Conservation (phyloP, 2,113 vertebrate species). For the Alligator mississippiensis region DNA sequence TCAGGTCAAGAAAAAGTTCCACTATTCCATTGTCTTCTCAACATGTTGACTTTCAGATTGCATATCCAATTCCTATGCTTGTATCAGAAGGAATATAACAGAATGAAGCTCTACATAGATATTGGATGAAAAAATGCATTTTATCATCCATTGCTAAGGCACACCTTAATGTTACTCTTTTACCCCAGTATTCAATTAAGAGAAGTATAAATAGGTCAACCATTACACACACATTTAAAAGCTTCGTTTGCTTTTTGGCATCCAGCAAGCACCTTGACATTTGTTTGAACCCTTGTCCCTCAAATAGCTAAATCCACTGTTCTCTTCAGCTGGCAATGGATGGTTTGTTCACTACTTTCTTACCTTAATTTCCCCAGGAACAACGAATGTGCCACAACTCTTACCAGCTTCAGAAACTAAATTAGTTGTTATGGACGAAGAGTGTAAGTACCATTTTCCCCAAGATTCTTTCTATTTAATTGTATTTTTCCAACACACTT, state of each 20-base stretch:
- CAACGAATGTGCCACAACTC: slow-evolving; percentile 75
- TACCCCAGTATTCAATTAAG: not conserved
- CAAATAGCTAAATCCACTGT: slow-evolving; percentile 44
- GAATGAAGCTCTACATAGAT: accelerated
- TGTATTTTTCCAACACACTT: slow-evolving; percentile 24
- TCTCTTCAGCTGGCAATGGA: slow-evolving; percentile 23
- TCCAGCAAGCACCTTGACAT: not conserved
- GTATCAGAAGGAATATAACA: accelerated
- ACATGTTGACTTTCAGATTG: not conserved
- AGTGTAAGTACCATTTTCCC: slow-evolving; percentile 69
- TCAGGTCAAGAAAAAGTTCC: not conserved
- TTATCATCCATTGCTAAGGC: not conserved
- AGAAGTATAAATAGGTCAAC: not conserved
- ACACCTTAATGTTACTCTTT: not conserved
- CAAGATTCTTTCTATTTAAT: not conserved
- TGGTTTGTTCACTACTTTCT: slow-evolving; percentile 72
- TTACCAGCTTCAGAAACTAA: slow-evolving; percentile 77
- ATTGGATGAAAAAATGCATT: accelerated
- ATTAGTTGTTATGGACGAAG: slow-evolving; percentile 78
- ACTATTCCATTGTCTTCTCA: accelerated
- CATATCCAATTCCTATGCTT: not conserved
- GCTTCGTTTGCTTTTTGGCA: not conserved
- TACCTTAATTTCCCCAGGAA: slow-evolving; percentile 77
- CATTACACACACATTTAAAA: not conserved
- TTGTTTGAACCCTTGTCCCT: not conserved